Evolutionary conservation across 2,888 invertebrate genomes (phyloP), one percentile per base, ranked within the genome.

Genomic region (Drosophila incognita): DNA sequence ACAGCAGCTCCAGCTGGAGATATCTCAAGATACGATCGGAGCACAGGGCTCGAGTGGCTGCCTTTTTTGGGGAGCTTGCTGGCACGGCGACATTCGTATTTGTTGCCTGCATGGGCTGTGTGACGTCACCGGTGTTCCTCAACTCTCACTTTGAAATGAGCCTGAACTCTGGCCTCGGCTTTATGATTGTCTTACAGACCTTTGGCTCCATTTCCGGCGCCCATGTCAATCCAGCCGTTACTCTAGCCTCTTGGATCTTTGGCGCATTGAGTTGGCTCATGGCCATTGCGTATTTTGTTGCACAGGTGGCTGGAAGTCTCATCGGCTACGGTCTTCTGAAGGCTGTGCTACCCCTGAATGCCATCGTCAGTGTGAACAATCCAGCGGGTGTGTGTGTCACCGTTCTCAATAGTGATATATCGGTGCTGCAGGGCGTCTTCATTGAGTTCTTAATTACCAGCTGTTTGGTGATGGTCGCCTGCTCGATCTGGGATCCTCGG

Each of bases 191-290:
- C 75, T 94, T 96, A 65, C 95, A 95, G 94, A 94, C 94, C 59
- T 95, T 96, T 74, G 96, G 96, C 0, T 96, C 96, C 85, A 94
- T 97, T 69, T 96, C 96, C 52, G 96, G 96, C 29, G 96, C 96
- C 0, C 96, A 96, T 87, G 93, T 97, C 89, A 97, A 97, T 92
- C 97, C 97, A 0, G 95, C 95, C 1, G 95, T 97, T 15, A 96
- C 96, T 0, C 88, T 96, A 10, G 95, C 95, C 0, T 94, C 96
- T 0, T 92, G 95, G 1, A 71, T 92, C 11, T 92, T 91, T 60
- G 91, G 92, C 35, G 65, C 74, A 0, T 69, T 92, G 1, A 76
- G 79, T 1, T 81, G 88, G 66, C 60, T 67, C 8, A 93, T 95
- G 52, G 95, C 94, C 2, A 90, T 94, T 0, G 92, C 95, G 4